Evolutionary conservation across 2,888 invertebrate genomes (phyloP).

Genomic region (Agonopterix alstromeriana): DNA sequence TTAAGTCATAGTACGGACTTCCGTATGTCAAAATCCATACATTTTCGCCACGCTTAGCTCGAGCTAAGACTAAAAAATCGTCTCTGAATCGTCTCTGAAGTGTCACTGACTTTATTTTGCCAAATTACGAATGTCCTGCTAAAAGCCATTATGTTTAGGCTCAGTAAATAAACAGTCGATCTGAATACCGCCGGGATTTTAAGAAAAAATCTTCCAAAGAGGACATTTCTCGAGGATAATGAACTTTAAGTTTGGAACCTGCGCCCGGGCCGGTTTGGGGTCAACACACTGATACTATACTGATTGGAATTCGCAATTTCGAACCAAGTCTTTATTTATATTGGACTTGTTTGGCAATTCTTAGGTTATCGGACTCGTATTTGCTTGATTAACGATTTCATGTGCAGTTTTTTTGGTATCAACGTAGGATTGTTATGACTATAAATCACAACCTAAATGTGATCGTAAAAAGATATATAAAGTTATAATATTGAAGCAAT

Average conservation of each 20-base stretch:
- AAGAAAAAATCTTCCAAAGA: constrained; percentile 29
- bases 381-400: constrained; percentile 45
- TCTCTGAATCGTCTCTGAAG: too few species aligned
- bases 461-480: too few species aligned
- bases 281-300: constrained; percentile 54
- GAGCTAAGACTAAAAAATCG: too few species aligned
- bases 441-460: too few species aligned
- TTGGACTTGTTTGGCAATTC: constrained; percentile 55
- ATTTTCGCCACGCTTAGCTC: too few species aligned
- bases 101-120: too few species aligned
- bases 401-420: constrained; percentile 17
- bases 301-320: constrained; percentile 61
- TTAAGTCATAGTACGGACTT: too few species aligned
- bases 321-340: constrained; percentile 41
- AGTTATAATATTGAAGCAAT: too few species aligned
- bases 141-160: too few species aligned
- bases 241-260: constrained; percentile 53
- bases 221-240: constrained; percentile 60
- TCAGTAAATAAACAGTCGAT: constrained; percentile 15
- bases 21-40: too few species aligned
- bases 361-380: constrained; percentile 59
- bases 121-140: too few species aligned
- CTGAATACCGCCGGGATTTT: constrained; percentile 2
- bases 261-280: constrained; percentile 67
- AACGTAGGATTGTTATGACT: too few species aligned